These are phyloP conservation scores for Dolichallabes microphthalmus DNA, from an alignment of 2,113 vertebrate genomes.

Conservation along the genomic window DNA sequence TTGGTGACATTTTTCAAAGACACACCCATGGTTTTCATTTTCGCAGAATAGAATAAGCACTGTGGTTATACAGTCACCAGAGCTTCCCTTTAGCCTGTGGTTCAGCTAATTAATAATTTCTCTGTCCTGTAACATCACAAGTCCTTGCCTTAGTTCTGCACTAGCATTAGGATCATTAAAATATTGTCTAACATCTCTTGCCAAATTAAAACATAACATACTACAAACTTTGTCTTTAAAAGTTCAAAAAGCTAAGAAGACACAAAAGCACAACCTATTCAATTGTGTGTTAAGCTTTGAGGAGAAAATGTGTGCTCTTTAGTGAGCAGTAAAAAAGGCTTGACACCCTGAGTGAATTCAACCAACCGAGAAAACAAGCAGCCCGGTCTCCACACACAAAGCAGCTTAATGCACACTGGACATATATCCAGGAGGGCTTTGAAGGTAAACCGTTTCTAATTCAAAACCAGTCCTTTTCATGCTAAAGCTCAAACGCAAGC, in stretches of 20 bases:
- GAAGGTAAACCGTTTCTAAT: slow-evolving; percentile 29
- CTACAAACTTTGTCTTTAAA: neutral
- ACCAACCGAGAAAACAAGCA: slow-evolving; percentile 44
- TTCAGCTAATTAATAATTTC: slow-evolving; percentile 1
- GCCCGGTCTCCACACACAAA: slow-evolving; percentile 13
- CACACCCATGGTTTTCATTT: too few species aligned
- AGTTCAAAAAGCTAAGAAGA: neutral
- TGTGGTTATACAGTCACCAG: neutral
- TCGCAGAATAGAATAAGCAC: neutral
- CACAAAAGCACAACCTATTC: slow-evolving; percentile 16
- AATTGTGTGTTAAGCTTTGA: neutral
- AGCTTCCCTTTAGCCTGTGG: neutral
- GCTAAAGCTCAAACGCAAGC: slow-evolving; percentile 17
- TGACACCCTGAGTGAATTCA: slow-evolving; percentile 24
- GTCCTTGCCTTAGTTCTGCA: neutral
- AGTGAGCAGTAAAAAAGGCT: slow-evolving; percentile 30
- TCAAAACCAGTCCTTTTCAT: slow-evolving; percentile 23
- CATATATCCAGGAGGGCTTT: slow-evolving; percentile 5
- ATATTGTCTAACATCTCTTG: neutral
- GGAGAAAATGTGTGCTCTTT: slow-evolving; percentile 19
- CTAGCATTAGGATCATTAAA: neutral
- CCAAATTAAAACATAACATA: neutral
- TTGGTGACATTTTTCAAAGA: neutral
- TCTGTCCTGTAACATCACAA: too few species aligned
- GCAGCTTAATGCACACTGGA: slow-evolving; percentile 8